Percentiles rank a stretch among this genome's conserved stretches.
phyloP scores from a whole-genome alignment of 2,113 vertebrate species.

The Mobula birostris region DNA sequence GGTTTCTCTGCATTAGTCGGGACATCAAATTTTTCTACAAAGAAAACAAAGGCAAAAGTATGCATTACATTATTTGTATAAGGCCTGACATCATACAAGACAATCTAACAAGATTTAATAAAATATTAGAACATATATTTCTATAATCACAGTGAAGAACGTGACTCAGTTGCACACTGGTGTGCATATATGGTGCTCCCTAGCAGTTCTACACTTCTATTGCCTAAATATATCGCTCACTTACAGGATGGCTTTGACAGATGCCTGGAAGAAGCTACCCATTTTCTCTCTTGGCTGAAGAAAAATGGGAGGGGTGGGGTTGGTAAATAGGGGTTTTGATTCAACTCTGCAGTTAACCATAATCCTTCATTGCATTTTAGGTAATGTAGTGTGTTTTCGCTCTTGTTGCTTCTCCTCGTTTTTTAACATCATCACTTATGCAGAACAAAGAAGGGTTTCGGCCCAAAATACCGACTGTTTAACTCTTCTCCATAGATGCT shows the following conservation, averaged over 20 bases:
- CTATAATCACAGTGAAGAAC: background rate
- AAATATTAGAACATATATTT: background rate
- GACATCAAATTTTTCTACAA: background rate
- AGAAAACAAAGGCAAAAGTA: background rate
- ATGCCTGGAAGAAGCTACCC: background rate
- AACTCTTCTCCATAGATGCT: too few relatives aligned
- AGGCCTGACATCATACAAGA: conserved; percentile 38
- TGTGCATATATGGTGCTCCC: background rate
- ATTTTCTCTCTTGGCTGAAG: background rate
- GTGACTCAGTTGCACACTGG: background rate
- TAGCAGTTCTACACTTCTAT: background rate
- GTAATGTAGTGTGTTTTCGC: background rate
- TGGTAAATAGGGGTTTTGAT: background rate
- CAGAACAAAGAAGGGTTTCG: too few relatives aligned
- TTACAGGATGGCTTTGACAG: background rate
- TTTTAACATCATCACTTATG: too few relatives aligned
- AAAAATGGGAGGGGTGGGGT: background rate
- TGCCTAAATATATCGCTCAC: background rate
- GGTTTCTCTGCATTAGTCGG: background rate
- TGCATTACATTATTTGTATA: conserved; percentile 46
- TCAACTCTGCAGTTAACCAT: conserved; percentile 1
- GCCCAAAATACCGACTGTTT: too few relatives aligned
- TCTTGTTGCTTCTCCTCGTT: background rate
- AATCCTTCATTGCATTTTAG: background rate
- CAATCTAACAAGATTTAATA: background rate